Evolutionary conservation across 2,888 invertebrate species (phyloP).

Genomic region (Pristionchus entomophagus): DNA sequence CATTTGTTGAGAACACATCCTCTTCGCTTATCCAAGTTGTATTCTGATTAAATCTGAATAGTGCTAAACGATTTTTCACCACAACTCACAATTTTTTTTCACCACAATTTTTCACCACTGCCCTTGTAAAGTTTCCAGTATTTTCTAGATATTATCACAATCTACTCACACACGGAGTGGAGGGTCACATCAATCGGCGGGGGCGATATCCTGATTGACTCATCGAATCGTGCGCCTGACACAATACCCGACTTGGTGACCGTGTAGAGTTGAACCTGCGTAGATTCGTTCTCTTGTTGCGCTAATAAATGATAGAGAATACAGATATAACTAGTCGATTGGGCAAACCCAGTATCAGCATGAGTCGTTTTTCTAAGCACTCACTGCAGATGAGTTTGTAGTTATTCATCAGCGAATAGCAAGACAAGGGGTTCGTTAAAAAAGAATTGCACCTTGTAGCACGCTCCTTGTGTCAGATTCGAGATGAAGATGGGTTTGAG

Average conservation of each 20-base stretch:
- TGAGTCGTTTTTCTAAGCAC: no score
- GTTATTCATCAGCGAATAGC: no score
- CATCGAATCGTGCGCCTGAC: slow-evolving; percentile 61
- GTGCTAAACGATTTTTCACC: background rate
- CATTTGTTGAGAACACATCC: background rate
- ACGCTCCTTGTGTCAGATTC: slow-evolving; percentile 65
- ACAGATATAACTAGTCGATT: no score
- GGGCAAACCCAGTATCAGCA: no score
- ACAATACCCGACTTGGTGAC: slow-evolving; percentile 74
- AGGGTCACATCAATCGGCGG: slow-evolving; percentile 68
- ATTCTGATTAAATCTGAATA: no score
- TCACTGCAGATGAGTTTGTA: no score
- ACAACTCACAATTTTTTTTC: background rate
- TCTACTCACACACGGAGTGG: slow-evolving; percentile 56
- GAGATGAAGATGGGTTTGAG: slow-evolving; percentile 55
- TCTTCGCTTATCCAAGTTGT: background rate
- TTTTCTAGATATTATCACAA: background rate
- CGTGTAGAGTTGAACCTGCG: slow-evolving; percentile 72
- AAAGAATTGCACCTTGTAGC: slow-evolving; percentile 67
- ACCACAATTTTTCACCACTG: no score
- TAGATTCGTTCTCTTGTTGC: slow-evolving; percentile 37
- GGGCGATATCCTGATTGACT: slow-evolving; percentile 59
- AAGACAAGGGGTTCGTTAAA: background rate
- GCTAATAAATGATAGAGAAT: no score
- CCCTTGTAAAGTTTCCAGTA: background rate